Percentiles rank a stretch among this genome's conserved stretches.
Conservation (phyloP, 30 jellyfish, hydroid and myxozoan species). For the Cassiopea andromeda region DNA sequence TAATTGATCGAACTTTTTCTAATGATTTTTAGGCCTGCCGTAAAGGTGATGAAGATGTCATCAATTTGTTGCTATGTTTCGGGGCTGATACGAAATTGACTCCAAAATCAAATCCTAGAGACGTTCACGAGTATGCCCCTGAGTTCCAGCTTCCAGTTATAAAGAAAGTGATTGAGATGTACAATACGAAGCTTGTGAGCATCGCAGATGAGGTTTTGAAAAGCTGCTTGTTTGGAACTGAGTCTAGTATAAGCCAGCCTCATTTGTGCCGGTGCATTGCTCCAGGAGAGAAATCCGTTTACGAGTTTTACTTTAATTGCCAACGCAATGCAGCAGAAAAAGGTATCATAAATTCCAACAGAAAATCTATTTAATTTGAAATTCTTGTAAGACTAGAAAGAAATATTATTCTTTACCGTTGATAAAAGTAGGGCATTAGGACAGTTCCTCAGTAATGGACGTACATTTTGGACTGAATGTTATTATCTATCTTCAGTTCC, state of each 20-base stretch:
- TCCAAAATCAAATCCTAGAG: conserved; percentile 45
- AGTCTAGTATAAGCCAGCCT: conserved; percentile 4
- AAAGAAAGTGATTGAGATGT: conserved; percentile 21
- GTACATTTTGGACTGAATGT: too few relatives aligned
- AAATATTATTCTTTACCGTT: too few relatives aligned
- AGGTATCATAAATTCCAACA: conserved; percentile 16
- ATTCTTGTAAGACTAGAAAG: too few relatives aligned
- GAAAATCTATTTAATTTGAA: background rate
- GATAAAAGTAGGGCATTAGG: too few relatives aligned
- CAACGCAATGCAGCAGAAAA: conserved; percentile 59
- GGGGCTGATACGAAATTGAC: conserved; percentile 90
- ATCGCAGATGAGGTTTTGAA: conserved; percentile 24
- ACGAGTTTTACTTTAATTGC: conserved; percentile 76
- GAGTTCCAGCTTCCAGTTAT: conserved; percentile 23
- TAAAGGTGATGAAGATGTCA: conserved; percentile 73
- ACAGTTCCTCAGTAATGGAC: too few relatives aligned
- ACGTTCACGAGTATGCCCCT: conserved; percentile 55
- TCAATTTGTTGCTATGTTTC: conserved; percentile 59
- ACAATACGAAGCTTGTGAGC: conserved; percentile 25
- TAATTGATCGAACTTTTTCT: background rate
- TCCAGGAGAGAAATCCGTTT: conserved; percentile 68
- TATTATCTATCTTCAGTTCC: too few relatives aligned
- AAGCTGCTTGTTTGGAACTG: background rate
- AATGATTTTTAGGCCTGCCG: conserved; percentile 81
- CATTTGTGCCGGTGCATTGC: conserved; percentile 63